Conservation (phyloP, 1,140 invertebrate species). For the Nasonia longicornis region DNA sequence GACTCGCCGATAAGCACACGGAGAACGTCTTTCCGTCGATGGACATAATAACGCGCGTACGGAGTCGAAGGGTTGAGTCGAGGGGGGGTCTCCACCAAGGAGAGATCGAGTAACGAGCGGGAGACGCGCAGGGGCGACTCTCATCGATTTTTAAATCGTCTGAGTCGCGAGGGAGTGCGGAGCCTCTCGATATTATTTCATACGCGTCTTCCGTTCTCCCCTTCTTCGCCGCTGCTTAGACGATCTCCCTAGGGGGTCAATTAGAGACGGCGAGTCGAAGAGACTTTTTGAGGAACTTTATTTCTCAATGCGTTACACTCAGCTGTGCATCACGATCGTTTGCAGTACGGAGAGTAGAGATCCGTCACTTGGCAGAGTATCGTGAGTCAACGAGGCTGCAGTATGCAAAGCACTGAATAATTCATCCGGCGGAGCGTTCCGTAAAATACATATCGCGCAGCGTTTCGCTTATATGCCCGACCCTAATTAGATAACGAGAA, state of each 20-base stretch:
- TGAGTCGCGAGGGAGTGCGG: background rate
- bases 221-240: background rate
- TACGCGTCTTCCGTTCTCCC: conserved; percentile 8
- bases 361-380: too few relatives aligned
- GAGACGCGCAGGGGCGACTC: background rate
- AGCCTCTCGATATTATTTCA: conserved; percentile 5
- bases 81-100: background rate
- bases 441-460: background rate
- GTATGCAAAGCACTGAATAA: background rate
- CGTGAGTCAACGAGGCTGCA: background rate
- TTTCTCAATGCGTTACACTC: too few relatives aligned
- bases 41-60: too few relatives aligned
- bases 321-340: too few relatives aligned
- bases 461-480: background rate
- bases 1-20: too few relatives aligned
- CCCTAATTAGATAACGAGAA: conserved; percentile 38
- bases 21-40: too few relatives aligned
- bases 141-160: conserved; percentile 38
- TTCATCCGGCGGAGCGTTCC: background rate
- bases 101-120: conserved; percentile 4
- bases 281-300: background rate
- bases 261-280: background rate
- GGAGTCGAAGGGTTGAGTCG: background rate
- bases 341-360: too few relatives aligned
- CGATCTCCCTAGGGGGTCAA: background rate